Conservation (phyloP, 2,113 vertebrate species). For the Galeopterus variegatus region DNA sequence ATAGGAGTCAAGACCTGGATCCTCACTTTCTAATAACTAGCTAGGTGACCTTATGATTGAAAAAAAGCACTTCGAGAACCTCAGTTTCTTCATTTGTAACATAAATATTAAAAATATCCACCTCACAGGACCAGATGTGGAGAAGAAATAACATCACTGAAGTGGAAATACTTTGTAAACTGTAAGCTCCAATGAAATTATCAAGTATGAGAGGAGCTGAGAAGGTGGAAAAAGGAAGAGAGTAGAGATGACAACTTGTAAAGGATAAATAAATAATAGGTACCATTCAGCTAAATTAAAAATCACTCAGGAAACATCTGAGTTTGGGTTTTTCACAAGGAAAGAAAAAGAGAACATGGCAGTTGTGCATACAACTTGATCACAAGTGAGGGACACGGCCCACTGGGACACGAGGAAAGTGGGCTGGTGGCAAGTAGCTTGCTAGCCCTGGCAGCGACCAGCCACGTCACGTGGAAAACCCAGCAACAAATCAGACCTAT, state of each 20-base stretch:
- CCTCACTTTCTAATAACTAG: neutral
- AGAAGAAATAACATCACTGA: conserved; percentile 4
- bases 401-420: neutral
- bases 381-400: neutral
- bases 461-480: neutral
- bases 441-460: neutral
- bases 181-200: neutral
- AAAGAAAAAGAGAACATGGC: neutral
- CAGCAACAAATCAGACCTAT: neutral
- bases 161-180: neutral
- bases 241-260: neutral
- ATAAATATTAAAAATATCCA: neutral
- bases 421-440: neutral
- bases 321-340: neutral
- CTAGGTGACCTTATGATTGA: neutral
- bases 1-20: neutral
- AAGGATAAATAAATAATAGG: neutral
- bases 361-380: neutral
- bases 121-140: neutral
- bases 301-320: neutral
- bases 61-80: neutral
- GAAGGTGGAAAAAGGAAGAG: neutral
- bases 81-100: neutral
- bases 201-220: neutral
- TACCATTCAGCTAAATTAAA: conserved; percentile 10